These are phyloP conservation scores for Drosophila lacteicornis DNA, from an alignment of 1,140 invertebrate species.

Conservation along the genomic window DNA sequence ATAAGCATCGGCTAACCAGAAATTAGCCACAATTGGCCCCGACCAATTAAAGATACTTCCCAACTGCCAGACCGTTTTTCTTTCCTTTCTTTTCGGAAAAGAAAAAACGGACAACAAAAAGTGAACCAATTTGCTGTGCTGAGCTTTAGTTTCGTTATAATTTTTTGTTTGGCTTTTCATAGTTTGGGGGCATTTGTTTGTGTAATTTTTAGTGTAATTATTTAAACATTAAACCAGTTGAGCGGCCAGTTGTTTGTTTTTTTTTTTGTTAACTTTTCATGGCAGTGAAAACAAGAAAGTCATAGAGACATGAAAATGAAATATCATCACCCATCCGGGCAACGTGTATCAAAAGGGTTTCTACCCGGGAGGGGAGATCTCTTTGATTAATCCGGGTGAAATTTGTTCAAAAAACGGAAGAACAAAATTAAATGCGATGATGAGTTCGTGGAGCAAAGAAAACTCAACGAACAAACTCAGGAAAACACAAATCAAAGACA, in stretches of 20 bases:
- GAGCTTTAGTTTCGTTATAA: slow-evolving; percentile 69
- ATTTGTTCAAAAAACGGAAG: slow-evolving; percentile 51
- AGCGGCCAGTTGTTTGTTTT: slow-evolving; percentile 39
- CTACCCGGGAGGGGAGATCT: slow-evolving; percentile 20
- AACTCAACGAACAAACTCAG: slow-evolving; percentile 43
- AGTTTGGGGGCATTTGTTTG: slow-evolving; percentile 46
- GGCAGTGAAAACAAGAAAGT: slow-evolving; percentile 71
- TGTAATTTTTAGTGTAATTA: slow-evolving; percentile 75
- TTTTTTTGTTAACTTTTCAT: slow-evolving; percentile 30
- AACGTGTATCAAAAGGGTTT: slow-evolving; percentile 2
- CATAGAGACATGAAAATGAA: slow-evolving; percentile 69
- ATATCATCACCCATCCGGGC: slow-evolving; percentile 59
- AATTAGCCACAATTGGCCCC: slow-evolving; percentile 46
- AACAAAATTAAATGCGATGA: slow-evolving; percentile 44
- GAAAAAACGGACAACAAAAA: slow-evolving; percentile 35
- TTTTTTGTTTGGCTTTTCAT: slow-evolving; percentile 53
- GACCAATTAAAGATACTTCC: slow-evolving; percentile 44
- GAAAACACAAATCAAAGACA: slow-evolving; percentile 13
- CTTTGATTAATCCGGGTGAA: slow-evolving; percentile 43
- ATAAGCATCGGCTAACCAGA: slow-evolving; percentile 44
- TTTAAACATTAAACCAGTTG: slow-evolving; percentile 80
- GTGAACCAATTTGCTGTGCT: slow-evolving; percentile 47
- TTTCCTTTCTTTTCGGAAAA: slow-evolving; percentile 10
- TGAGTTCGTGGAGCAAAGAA: slow-evolving; percentile 12
- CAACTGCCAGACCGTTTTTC: slow-evolving; percentile 16